These are phyloP conservation scores for Manacus vitellinus DNA, from an alignment of 2,113 vertebrate genomes.

Conservation along the genomic window DNA sequence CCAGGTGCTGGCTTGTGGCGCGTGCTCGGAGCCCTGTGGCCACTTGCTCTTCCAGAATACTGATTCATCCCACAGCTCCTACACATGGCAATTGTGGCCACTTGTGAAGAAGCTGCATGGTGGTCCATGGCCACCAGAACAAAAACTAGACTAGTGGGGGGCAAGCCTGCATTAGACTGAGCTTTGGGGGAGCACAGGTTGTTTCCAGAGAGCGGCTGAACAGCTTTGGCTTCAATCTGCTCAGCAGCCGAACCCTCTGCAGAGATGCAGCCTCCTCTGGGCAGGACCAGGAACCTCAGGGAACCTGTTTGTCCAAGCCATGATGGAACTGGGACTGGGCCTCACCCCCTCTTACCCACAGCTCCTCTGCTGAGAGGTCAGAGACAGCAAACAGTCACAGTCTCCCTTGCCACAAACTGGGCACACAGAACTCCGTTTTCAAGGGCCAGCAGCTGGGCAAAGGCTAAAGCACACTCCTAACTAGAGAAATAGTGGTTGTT, in stretches of 20 bases:
- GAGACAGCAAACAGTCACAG: background rate
- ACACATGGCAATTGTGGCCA: accelerated
- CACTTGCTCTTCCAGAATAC: background rate
- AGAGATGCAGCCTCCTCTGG: background rate
- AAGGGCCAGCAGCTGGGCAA: background rate
- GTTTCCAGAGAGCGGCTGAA: background rate
- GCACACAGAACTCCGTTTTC: background rate
- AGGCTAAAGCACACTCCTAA: background rate
- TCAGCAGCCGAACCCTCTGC: background rate
- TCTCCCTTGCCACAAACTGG: accelerated
- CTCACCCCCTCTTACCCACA: background rate
- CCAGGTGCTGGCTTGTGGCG: background rate
- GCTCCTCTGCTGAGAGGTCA: background rate
- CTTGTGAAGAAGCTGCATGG: background rate
- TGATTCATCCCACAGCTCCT: accelerated
- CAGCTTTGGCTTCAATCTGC: background rate
- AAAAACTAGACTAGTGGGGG: background rate
- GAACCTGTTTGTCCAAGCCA: accelerated
- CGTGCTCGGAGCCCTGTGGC: accelerated
- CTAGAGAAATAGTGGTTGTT: background rate
- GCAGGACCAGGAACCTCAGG: background rate
- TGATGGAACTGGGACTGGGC: accelerated
- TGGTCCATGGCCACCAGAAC: background rate
- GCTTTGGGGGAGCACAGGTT: background rate
- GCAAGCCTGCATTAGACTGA: background rate